A percentile compares a stretch with the other conserved stretches of the same genome.
These are phyloP conservation scores for Lophotis ruficrista DNA, from an alignment of 2,113 vertebrate species.

Conservation along the genomic window DNA sequence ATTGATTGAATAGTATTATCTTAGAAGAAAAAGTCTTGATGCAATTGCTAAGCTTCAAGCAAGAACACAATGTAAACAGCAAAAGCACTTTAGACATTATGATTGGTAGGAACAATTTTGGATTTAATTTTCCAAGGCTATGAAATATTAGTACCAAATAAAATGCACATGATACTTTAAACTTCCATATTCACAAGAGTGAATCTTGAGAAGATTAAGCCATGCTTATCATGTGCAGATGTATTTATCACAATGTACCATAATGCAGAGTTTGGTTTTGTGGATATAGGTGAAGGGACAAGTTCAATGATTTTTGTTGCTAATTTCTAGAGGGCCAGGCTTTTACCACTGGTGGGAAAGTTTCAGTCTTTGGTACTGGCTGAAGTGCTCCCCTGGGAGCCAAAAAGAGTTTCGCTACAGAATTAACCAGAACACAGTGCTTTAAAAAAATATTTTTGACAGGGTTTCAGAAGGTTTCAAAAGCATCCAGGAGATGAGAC, in stretches of 20 bases:
- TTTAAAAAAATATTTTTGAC: background rate
- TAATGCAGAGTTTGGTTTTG: background rate
- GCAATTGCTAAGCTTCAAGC: background rate
- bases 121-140: background rate
- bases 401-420: background rate
- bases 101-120: background rate
- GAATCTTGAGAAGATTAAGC: background rate
- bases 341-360: background rate
- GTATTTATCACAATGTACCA: background rate
- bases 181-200: background rate
- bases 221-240: background rate
- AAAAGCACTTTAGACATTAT: background rate
- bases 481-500: background rate
- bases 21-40: background rate
- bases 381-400: background rate
- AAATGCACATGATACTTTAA: background rate
- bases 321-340: background rate
- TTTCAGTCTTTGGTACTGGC: background rate
- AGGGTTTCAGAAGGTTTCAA: background rate
- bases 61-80: background rate
- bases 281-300: background rate
- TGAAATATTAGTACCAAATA: background rate
- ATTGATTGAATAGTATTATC: background rate
- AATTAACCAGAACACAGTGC: background rate
- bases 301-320: background rate